Conservation (phyloP, 2,797 vertebrate species). For the Tinamus major region DNA sequence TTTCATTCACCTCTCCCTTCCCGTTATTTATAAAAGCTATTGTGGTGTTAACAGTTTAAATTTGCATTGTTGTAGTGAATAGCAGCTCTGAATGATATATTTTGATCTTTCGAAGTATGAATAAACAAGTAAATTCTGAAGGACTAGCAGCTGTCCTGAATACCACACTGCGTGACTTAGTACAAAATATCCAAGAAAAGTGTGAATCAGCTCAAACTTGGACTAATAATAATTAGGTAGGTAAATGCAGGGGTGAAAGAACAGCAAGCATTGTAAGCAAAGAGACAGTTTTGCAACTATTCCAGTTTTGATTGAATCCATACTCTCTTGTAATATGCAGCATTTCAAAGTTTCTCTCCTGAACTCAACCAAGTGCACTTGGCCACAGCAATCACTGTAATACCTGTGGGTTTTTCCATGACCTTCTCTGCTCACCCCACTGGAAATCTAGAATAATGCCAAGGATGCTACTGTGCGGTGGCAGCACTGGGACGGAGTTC, state of each 20-base stretch:
- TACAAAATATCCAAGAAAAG: not conserved
- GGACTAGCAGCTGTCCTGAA: not conserved
- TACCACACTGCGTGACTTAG: not conserved
- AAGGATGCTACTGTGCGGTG: not conserved
- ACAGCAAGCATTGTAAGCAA: not conserved
- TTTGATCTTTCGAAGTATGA: slow-evolving; percentile 9
- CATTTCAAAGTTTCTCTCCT: not conserved
- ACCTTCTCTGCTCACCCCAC: not conserved
- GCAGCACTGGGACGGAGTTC: not conserved
- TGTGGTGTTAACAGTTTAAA: not conserved
- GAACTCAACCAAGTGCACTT: not conserved
- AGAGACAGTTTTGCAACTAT: not conserved
- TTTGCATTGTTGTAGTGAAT: slow-evolving; percentile 21
- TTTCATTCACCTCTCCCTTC: slow-evolving; percentile 28
- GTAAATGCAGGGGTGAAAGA: not conserved
- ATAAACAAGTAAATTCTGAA: slow-evolving; percentile 41
- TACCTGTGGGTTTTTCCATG: not conserved
- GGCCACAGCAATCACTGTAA: not conserved
- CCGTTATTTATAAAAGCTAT: slow-evolving; percentile 32
- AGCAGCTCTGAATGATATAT: slow-evolving; percentile 8
- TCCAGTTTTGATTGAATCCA: not conserved
- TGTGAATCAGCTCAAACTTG: not conserved
- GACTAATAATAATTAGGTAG: slow-evolving; percentile 21
- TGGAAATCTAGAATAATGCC: not conserved
- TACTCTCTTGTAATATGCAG: not conserved